A percentile compares a stretch with the other conserved stretches of the same genome.
Conservation (phyloP, 2,797 vertebrate species). For the Chelon auratus region DNA sequence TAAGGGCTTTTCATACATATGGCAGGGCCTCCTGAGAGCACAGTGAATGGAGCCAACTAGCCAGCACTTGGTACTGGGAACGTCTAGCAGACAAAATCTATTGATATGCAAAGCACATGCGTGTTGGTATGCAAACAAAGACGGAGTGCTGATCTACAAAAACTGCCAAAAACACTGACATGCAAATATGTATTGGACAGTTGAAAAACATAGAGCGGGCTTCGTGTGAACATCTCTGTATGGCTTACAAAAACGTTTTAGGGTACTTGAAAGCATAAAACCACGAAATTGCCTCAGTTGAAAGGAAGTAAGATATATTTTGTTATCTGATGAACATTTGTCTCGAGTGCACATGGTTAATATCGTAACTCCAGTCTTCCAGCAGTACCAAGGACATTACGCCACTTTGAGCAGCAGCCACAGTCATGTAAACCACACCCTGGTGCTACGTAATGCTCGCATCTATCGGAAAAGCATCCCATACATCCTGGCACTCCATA, state of each 20-base stretch:
- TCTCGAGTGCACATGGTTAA: slow-evolving; percentile 1
- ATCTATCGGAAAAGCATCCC: slow-evolving; percentile 51
- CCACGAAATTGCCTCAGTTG: not conserved
- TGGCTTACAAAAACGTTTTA: not conserved
- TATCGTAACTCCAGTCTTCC: slow-evolving; percentile 10
- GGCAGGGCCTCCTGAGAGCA: slow-evolving; percentile 57
- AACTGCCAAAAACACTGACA: slow-evolving; percentile 26
- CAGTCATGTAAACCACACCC: slow-evolving; percentile 60
- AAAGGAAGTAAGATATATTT: slow-evolving; percentile 8
- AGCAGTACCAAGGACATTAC: slow-evolving; percentile 25
- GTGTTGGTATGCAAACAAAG: slow-evolving; percentile 69
- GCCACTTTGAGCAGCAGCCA: slow-evolving; percentile 42
- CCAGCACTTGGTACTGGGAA: slow-evolving; percentile 57
- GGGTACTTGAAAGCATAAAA: not conserved
- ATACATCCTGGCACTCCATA: slow-evolving; percentile 27
- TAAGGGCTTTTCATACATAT: slow-evolving; percentile 77
- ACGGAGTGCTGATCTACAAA: slow-evolving; percentile 39
- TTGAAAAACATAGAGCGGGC: slow-evolving; percentile 28
- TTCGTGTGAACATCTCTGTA: slow-evolving; percentile 13
- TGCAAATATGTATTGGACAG: slow-evolving; percentile 48
- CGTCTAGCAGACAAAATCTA: slow-evolving; percentile 47
- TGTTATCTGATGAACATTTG: slow-evolving; percentile 18
- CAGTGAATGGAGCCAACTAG: slow-evolving; percentile 51
- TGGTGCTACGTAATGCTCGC: slow-evolving; percentile 50
- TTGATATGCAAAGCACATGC: slow-evolving; percentile 75